A percentile compares a stretch with the other conserved stretches of the same genome.
Evolutionary conservation across 2,888 invertebrate species (phyloP).

Genomic region (Geotrupes spiniger): DNA sequence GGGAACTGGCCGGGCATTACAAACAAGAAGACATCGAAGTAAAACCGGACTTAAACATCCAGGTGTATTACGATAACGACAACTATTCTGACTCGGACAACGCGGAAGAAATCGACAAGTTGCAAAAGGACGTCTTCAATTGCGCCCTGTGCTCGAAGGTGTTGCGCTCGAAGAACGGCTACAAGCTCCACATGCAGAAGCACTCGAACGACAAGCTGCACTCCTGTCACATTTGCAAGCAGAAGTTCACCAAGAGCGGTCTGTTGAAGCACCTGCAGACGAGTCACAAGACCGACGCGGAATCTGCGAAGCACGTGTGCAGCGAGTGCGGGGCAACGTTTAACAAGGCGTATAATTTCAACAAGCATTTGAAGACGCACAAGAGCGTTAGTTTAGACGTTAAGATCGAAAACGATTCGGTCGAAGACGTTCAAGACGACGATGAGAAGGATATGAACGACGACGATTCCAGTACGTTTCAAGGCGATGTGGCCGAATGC

Average conservation of each 20-base stretch:
- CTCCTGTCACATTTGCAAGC: conserved; percentile 42
- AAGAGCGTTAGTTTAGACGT: too few relatives aligned
- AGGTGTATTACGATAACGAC: conserved; percentile 27
- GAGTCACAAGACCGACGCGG: conserved; percentile 29
- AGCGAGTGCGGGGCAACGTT: conserved; percentile 36
- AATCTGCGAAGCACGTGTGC: conserved; percentile 31
- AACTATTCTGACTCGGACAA: conserved; percentile 29
- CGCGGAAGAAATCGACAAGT: conserved; percentile 9
- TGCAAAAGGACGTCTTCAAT: conserved; percentile 34
- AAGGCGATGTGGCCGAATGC: conserved; percentile 19
- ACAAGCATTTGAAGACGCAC: conserved; percentile 35
- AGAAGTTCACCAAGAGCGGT: conserved; percentile 43
- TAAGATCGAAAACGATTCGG: not conserved
- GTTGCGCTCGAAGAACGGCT: conserved; percentile 40
- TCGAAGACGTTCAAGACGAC: conserved; percentile 17
- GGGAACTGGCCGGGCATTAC: conserved; percentile 25
- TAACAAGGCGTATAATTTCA: conserved; percentile 31
- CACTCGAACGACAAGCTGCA: conserved; percentile 45
- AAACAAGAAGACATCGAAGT: conserved; percentile 30
- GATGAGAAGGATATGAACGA: conserved; percentile 20
- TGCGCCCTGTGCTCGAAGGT: conserved; percentile 44
- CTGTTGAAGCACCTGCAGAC: conserved; percentile 43
- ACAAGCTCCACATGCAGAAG: conserved; percentile 41
- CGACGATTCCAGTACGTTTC: conserved; percentile 18
- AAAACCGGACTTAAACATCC: conserved; percentile 31